These are phyloP conservation scores for Porites divaricata DNA, from an alignment of 92 coral and sea anemone genomes.

Conservation along the genomic window DNA sequence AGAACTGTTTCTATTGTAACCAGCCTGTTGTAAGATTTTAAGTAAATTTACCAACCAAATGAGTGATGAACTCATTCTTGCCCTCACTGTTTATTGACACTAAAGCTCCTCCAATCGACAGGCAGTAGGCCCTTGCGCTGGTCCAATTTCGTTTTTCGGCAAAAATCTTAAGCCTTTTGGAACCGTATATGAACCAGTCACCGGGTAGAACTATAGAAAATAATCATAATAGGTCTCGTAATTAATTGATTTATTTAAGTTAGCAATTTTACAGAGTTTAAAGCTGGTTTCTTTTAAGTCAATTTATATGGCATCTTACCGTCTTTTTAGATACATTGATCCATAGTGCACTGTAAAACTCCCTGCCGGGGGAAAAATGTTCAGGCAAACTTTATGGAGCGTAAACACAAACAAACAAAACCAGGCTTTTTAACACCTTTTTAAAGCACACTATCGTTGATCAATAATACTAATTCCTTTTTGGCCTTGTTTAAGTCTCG, in stretches of 20 bases:
- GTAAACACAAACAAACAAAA: no score
- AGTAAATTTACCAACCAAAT: background rate
- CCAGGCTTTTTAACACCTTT: no score
- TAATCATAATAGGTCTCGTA: background rate
- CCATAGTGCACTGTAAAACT: constrained; percentile 3
- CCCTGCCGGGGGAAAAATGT: background rate
- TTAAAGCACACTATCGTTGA: no score
- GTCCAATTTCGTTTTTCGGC: constrained; percentile 51
- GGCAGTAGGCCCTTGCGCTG: constrained; percentile 45
- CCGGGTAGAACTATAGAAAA: constrained; percentile 47
- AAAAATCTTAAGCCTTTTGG: constrained; percentile 39
- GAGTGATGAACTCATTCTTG: constrained; percentile 44
- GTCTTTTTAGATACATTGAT: constrained; percentile 18
- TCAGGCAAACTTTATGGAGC: no score
- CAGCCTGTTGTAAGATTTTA: background rate
- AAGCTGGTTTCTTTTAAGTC: no score
- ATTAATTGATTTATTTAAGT: no score
- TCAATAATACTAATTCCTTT: no score
- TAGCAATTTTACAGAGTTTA: no score
- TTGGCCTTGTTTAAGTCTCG: no score
- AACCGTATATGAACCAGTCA: constrained; percentile 47
- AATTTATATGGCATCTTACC: background rate
- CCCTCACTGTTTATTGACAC: constrained; percentile 38
- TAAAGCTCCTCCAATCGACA: constrained; percentile 61
- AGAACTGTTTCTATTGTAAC: background rate